Base-by-base conservation (phyloP, 1,140 invertebrate genomes). In the Drepana arcuata region DNA sequence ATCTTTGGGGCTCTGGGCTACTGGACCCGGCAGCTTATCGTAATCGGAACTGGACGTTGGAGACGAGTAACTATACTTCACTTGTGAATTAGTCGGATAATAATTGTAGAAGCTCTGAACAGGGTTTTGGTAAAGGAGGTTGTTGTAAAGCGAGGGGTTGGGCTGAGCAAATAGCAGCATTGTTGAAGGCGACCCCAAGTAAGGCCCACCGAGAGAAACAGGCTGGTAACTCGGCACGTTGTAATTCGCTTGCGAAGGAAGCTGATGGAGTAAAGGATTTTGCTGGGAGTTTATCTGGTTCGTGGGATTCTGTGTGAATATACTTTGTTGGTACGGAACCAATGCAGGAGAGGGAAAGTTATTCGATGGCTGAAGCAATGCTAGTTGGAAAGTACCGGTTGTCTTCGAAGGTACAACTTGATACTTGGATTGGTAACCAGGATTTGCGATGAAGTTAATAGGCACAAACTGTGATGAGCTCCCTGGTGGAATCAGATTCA, bases 21-120 rank as follows among this genome's bases (percentile, higher is more conserved):
- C 42, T 2, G 50, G 27, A 12, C 66, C 37, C 7, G 36, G 38
- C 30, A 65, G 63, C 2, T 79, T 81, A 3, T 83, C 77, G 35
- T 78, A 81, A 10, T 82, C 81, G 9, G 37, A 33, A n/a, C 30
- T 60, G 4, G 48, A 24, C 2, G 39, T 26, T 11, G 51, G 14
- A 9, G 56, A 38, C 9, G 18, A 21, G 6, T 6, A 10, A 29
- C 48, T 62, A 29, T 81, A 79, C 32, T 82, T 83, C 0, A 64
- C 48, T 52, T 83, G 83, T 4, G 67, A 49, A 45, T 65, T 71
- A 1, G 66, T 42, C 14, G 73, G 77, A 34, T 78, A 83, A 38
- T 80, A 81, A 33, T 74, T 79, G 24, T 78, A 72, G n/a, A 80
- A 64, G 14, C 67, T 72, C 39, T 73, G 79, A 10, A 60, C 47